Evolutionary conservation across 2,113 vertebrate species (phyloP).

Genomic region (Callopanchax toddi): DNA sequence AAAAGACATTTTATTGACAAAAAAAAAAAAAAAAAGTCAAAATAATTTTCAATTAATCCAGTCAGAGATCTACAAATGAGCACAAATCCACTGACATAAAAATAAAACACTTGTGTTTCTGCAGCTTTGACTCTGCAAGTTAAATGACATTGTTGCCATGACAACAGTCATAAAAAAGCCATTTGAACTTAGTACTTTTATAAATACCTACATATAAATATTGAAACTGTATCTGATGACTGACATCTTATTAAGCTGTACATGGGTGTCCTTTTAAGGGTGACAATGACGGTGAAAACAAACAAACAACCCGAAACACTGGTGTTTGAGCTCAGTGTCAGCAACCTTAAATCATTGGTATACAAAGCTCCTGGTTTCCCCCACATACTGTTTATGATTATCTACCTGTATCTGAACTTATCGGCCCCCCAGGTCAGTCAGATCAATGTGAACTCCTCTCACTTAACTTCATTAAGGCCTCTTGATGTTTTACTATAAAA

Average conservation of each 20-base stretch:
- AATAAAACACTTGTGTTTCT: slow-evolving; percentile 35
- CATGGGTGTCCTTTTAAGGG: slow-evolving; percentile 78
- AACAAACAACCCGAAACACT: slow-evolving; percentile 74
- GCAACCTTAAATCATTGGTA: slow-evolving; percentile 79
- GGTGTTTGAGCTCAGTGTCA: slow-evolving; percentile 83
- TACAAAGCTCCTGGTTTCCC: slow-evolving; percentile 64
- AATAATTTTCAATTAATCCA: slow-evolving; percentile 48
- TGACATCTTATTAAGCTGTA: slow-evolving; percentile 81
- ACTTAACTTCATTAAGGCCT: slow-evolving; percentile 72
- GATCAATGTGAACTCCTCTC: slow-evolving; percentile 24
- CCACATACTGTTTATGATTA: slow-evolving; percentile 77
- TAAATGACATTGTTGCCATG: slow-evolving; percentile 61
- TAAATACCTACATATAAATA: slow-evolving; percentile 89
- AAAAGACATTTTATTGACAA: slow-evolving; percentile 68
- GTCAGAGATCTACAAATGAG: slow-evolving; percentile 47
- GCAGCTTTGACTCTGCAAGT: slow-evolving; percentile 43
- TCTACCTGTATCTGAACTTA: slow-evolving; percentile 78
- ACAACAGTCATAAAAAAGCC: slow-evolving; percentile 42
- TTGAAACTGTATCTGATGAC: slow-evolving; percentile 82
- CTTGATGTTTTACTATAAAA: slow-evolving; percentile 61
- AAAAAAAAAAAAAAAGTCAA: slow-evolving; percentile 11
- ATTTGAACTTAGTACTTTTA: slow-evolving; percentile 77
- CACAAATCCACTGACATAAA: slow-evolving; percentile 32
- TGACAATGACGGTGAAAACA: slow-evolving; percentile 77
- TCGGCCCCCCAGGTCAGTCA: slow-evolving; percentile 31